Percentiles rank a stretch among this genome's conserved stretches.
These are phyloP conservation scores for Dicyrtoma fusca DNA, from an alignment of 2,888 invertebrate genomes.

Conservation along the genomic window DNA sequence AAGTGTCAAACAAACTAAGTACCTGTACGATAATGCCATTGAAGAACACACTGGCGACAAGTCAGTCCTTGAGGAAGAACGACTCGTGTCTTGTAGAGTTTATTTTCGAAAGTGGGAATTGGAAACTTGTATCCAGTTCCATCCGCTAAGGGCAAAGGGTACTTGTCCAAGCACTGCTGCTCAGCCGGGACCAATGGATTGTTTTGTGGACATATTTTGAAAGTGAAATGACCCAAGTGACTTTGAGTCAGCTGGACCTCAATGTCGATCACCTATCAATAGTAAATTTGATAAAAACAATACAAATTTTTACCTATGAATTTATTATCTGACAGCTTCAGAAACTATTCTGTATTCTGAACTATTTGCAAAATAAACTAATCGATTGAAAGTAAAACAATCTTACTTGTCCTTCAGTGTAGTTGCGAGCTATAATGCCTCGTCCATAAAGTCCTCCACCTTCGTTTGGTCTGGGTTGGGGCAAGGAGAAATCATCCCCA, in stretches of 20 bases:
- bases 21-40: slow-evolving; percentile 33
- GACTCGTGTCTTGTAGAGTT: not conserved
- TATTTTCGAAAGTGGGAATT: not conserved
- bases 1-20: not conserved
- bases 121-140: not conserved
- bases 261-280: slow-evolving; percentile 24
- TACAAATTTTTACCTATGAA: not conserved
- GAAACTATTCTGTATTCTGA: too few relatives aligned
- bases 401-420: slow-evolving; percentile 39
- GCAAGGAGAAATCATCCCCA: too few relatives aligned
- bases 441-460: slow-evolving; percentile 48
- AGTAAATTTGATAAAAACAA: not conserved
- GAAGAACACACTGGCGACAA: slow-evolving; percentile 27
- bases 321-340: too few relatives aligned
- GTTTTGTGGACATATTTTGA: slow-evolving; percentile 58
- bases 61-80: slow-evolving; percentile 14
- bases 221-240: slow-evolving; percentile 54
- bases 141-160: slow-evolving; percentile 51
- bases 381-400: not conserved
- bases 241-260: slow-evolving; percentile 47
- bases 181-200: slow-evolving; percentile 55
- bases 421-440: slow-evolving; percentile 43
- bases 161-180: slow-evolving; percentile 58
- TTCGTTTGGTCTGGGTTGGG: slow-evolving; percentile 57
- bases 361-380: not conserved